phyloP scores from a whole-genome alignment of 1,140 invertebrate genomes.

The Coelopa frigida region DNA sequence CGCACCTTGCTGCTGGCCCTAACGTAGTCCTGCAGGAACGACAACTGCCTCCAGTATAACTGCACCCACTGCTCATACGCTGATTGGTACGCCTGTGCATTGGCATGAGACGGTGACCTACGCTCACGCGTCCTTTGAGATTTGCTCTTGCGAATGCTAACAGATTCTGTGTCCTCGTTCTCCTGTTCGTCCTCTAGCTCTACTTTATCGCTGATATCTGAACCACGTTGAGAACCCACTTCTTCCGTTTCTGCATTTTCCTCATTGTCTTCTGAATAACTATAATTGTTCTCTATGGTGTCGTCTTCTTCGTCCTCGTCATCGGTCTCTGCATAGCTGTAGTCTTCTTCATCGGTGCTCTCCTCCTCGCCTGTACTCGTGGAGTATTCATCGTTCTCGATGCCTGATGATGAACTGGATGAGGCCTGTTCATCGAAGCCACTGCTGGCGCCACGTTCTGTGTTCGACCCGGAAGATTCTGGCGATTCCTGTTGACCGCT shows the following conservation, averaged over 20 bases:
- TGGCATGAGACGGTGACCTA: background rate
- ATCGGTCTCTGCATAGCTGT: background rate
- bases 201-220: background rate
- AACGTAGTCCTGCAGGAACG: constrained; percentile 13
- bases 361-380: background rate
- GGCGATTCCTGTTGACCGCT: constrained; percentile 2
- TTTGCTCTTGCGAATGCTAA: background rate
- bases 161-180: background rate
- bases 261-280: background rate
- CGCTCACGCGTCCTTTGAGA: too few species aligned
- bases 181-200: background rate
- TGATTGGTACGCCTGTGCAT: background rate
- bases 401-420: constrained; percentile 33
- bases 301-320: constrained; percentile 2
- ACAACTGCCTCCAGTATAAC: constrained; percentile 13
- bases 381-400: constrained; percentile 15
- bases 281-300: background rate
- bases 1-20: background rate
- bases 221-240: too few species aligned
- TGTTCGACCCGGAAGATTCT: constrained; percentile 5
- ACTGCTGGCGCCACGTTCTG: constrained; percentile 10
- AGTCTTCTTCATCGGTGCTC: background rate
- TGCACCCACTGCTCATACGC: constrained; percentile 12
- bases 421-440: constrained; percentile 21
- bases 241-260: background rate